Evolutionary conservation across 2,797 vertebrate species (phyloP), one percentile per base, ranked within the genome.

Genomic region (Myotis planiceps): DNA sequence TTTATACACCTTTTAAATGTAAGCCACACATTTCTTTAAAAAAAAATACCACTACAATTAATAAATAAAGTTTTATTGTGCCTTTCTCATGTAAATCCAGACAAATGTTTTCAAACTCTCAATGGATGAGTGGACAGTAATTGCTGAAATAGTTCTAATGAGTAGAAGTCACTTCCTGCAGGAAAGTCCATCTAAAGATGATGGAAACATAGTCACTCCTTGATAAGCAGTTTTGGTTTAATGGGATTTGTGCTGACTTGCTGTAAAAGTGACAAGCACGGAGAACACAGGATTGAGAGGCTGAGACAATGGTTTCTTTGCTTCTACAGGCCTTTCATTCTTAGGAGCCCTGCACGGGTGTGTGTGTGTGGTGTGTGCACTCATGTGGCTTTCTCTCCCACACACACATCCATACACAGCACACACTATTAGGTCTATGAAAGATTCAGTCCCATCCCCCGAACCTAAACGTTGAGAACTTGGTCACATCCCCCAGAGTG

Each of bases 21-120:
- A 66, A 90, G 27, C 19, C 13, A 13, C 71, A 72, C 5, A 15
- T 66, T 79, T 58, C 58, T 90, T 63, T 25, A 39, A 76, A 72
- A 88, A 82, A 49, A 79, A 72, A 92, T 65, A 23, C 88, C 14
- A 60, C 66, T 71, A 66, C 53, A 47, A 79, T 53, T 81, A 81
- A 88, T 76, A 95, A 53, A 84, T 76, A 94, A 85, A 94, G 15
- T 25, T 92, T 81, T 83, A 68, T 13, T 75, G 12, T 82, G 58
- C 4, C 71, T 75, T 75, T 90, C 69, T 88, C 75, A 45, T 34
- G 76, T 42, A 85, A 83, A 89, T 58, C 23, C 39, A 75, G 27
- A n/a, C 65, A 88, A 78, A 91, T 37, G 7, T 68, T 96, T 89
- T 82, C 32, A n/a, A 82, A 72, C 18, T 34, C 55, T 83, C 29